Conservation (phyloP, 1,140 invertebrate genomes). For the Eupristina koningsbergeri region DNA sequence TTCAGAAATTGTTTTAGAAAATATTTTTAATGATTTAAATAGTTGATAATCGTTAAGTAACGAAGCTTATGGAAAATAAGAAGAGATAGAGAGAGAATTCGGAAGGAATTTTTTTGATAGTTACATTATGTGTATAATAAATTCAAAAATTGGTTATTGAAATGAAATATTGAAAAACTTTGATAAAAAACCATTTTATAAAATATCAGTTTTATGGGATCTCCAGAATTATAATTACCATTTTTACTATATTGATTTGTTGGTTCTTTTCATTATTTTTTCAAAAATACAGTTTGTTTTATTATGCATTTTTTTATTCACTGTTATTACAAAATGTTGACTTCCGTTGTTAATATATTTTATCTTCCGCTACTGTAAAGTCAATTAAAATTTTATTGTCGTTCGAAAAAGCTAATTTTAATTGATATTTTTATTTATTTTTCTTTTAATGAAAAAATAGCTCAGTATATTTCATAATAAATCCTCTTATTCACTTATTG, state of each 20-base stretch:
- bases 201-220: slow-evolving; percentile 43
- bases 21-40: neutral
- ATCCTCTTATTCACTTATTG: no score
- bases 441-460: no score
- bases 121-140: slow-evolving; percentile 44
- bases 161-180: slow-evolving; percentile 46
- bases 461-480: no score
- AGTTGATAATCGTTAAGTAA: neutral
- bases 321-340: neutral
- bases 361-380: neutral
- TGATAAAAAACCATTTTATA: slow-evolving; percentile 44
- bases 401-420: no score
- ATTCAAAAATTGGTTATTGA: slow-evolving; percentile 44
- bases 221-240: slow-evolving; percentile 24
- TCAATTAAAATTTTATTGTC: neutral
- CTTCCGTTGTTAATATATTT: neutral
- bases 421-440: no score
- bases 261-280: neutral
- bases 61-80: neutral
- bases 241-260: neutral
- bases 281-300: neutral
- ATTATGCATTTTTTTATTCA: neutral
- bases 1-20: slow-evolving; percentile 13
- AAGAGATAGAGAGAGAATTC: neutral
- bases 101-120: neutral